Evolutionary conservation across 92 coral and sea anemone species (phyloP), one percentile per base, ranked within the genome.

Genomic region (Porites evermanni): DNA sequence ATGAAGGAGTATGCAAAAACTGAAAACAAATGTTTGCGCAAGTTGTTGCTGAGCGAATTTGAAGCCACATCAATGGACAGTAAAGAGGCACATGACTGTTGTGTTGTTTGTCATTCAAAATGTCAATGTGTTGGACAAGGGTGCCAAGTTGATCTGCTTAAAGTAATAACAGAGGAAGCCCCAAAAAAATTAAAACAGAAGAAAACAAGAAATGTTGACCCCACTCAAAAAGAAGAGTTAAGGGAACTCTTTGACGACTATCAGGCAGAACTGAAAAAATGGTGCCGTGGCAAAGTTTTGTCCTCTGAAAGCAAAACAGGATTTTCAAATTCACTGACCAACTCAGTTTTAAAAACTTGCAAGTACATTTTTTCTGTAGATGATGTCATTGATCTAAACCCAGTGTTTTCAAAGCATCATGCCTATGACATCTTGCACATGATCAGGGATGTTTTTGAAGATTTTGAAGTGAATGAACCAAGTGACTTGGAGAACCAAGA

Each of bases 271-370:
- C 81, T 89, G 26, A 10, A 59, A 13, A 70, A 51, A 13, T 19
- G 72, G 58, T 83, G 80, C 56, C 12, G 50, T 12, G 56, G 85
- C 0, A 72, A 68, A 59, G 74, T 56, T 12, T 79, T 89, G 89
- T 75, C 91, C 1, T 77, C 92, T 16, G 94, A 88, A 59, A 72
- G 82, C 80, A 67, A 87, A 44, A 86, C 93, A 52, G 93, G 91
- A 13, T 90, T 90, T 65, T 52, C 88, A 19, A 50, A 54, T 10
- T 21, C 83, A 69, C 32, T 90, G 24, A 77, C 75, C 0, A 86
- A 77, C 4, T 80, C 93, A 2, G 89, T 87, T 52, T 60, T 86
- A 21, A 80, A 86, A 81, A 90, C 53, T 51, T 90, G 90, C 84
- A 86, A 90, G 47, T 76, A 53, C 63, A 64, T 90, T 6, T 86